Percentiles rank a stretch among this genome's conserved stretches.
These are phyloP conservation scores for Phthorimaea operculella DNA, from an alignment of 1,140 invertebrate genomes.

Conservation along the genomic window DNA sequence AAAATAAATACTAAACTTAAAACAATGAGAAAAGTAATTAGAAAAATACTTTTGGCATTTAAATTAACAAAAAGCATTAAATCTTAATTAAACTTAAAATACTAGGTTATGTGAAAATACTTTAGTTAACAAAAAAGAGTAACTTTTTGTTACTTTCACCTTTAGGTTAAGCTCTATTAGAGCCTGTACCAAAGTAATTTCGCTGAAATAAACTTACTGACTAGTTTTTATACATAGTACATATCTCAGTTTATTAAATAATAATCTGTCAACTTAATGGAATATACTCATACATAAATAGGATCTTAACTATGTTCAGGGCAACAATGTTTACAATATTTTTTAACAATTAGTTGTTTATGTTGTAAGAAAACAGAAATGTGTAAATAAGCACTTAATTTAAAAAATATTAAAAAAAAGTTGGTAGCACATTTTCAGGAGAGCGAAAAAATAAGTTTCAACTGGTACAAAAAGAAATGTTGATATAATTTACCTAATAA, in stretches of 20 bases:
- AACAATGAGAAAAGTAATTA: conserved; percentile 24
- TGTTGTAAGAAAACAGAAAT: too few species aligned
- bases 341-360: too few species aligned
- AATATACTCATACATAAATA: background rate
- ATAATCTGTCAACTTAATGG: background rate
- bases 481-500: too few species aligned
- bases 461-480: too few species aligned
- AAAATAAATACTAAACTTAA: conserved; percentile 32
- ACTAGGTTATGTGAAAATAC: background rate
- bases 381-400: too few species aligned
- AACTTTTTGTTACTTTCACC: background rate
- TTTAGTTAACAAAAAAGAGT: background rate
- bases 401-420: too few species aligned
- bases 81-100: background rate
- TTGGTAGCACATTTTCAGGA: too few species aligned
- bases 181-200: background rate
- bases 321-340: too few species aligned
- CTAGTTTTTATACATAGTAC: conserved; percentile 47
- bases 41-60: background rate
- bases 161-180: too few species aligned
- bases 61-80: background rate
- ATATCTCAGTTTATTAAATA: conserved; percentile 5
- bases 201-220: conserved; percentile 48
- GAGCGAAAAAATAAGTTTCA: too few species aligned
- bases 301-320: background rate